Percentiles rank a stretch among this genome's conserved stretches.
Conservation (phyloP, 2,113 vertebrate species). For the Amphiprion ocellaris region DNA sequence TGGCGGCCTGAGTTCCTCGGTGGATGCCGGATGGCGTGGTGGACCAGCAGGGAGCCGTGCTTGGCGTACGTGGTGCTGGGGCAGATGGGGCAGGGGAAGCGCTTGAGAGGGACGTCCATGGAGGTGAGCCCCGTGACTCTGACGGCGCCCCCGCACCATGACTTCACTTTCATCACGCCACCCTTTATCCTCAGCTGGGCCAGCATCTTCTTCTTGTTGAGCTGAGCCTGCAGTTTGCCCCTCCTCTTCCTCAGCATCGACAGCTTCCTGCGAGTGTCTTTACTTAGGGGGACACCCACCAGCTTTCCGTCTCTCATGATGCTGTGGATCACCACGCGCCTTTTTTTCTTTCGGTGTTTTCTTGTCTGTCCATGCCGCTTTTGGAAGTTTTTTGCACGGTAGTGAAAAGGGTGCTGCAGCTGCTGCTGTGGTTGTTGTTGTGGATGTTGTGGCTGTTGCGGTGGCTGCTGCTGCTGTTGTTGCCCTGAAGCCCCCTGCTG, state of each 20-base stretch:
- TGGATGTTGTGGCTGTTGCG: neutral
- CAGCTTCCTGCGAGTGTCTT: constrained; percentile 76
- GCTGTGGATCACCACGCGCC: constrained; percentile 79
- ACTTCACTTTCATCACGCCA: constrained; percentile 56
- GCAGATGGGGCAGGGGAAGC: constrained; percentile 84
- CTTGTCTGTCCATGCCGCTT: constrained; percentile 66
- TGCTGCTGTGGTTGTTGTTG: constrained; percentile 20
- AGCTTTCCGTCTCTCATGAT: constrained; percentile 81
- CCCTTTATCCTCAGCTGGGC: constrained; percentile 78
- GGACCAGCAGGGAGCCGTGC: constrained; percentile 78
- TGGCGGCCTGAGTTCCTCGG: constrained; percentile 76
- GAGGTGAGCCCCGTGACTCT: constrained; percentile 77
- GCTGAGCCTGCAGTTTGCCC: constrained; percentile 72
- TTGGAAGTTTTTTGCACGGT: constrained; percentile 78
- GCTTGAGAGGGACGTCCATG: constrained; percentile 78
- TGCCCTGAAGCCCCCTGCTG: constrained; percentile 34
- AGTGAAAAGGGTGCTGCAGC: constrained; percentile 80
- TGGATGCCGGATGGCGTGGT: constrained; percentile 80
- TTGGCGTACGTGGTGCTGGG: constrained; percentile 80
- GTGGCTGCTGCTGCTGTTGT: constrained; percentile 31
- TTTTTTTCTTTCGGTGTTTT: constrained; percentile 79
- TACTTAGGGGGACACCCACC: constrained; percentile 76
- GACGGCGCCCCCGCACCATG: constrained; percentile 78
- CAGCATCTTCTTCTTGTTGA: constrained; percentile 76
- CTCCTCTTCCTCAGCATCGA: constrained; percentile 69